phyloP scores from a whole-genome alignment of 2,113 vertebrate genomes.

The Ranitomeya variabilis region DNA sequence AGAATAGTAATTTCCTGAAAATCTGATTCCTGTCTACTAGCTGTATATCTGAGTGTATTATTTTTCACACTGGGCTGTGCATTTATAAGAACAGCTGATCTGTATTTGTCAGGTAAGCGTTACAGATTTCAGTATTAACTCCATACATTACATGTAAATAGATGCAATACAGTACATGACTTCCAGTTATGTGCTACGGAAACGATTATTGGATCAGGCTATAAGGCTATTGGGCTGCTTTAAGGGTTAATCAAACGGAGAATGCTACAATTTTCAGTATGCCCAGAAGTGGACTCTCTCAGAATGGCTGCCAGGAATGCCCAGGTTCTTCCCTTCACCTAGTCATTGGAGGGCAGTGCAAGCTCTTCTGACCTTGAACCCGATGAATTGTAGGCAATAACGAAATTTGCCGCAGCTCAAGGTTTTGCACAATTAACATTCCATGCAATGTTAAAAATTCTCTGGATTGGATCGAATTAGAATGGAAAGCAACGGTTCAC shows the following conservation, averaged over 20 bases:
- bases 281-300: background rate
- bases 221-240: background rate
- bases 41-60: conserved; percentile 9
- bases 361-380: background rate
- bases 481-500: background rate
- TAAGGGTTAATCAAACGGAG: background rate
- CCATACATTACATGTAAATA: background rate
- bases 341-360: conserved; percentile 6
- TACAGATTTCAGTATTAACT: conserved; percentile 9
- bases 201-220: background rate
- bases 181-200: background rate
- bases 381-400: background rate
- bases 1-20: background rate
- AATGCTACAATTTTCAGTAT: background rate
- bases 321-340: background rate
- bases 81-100: background rate
- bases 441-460: conserved; percentile 26
- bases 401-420: background rate
- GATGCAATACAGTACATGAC: background rate
- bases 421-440: conserved; percentile 38
- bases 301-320: background rate
- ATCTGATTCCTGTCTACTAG: conserved; percentile 9
- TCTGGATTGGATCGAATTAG: background rate
- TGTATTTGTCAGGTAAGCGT: background rate
- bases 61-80: conserved; percentile 4